Evolutionary conservation across 2,888 invertebrate genomes (phyloP).

Genomic region (Xanthorhoe spadicearia): DNA sequence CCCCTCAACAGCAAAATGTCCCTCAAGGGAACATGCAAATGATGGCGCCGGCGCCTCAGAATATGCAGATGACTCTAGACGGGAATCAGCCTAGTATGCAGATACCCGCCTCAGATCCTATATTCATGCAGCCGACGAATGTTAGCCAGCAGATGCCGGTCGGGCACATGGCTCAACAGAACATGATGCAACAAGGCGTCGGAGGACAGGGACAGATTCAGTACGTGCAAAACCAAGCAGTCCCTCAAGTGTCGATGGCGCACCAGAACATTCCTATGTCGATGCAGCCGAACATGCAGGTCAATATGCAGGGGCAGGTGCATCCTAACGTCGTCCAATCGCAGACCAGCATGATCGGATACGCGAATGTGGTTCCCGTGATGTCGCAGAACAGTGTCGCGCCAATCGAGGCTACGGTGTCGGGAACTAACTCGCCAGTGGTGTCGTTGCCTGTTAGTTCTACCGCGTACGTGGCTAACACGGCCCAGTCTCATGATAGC

Average conservation of each 20-base stretch:
- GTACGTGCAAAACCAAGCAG: constrained; percentile 73
- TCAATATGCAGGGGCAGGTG: constrained; percentile 75
- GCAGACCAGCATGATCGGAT: constrained; percentile 79
- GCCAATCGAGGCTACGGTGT: constrained; percentile 75
- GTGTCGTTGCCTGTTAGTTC: constrained; percentile 80
- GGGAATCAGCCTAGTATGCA: constrained; percentile 83
- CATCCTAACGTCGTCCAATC: constrained; percentile 80
- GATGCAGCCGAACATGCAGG: constrained; percentile 79
- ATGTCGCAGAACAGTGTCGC: constrained; percentile 83
- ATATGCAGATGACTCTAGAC: constrained; percentile 84
- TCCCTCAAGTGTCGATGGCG: constrained; percentile 73
- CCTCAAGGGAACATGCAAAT: constrained; percentile 85
- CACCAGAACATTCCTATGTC: constrained; percentile 83
- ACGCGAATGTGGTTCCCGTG: constrained; percentile 77
- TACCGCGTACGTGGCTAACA: constrained; percentile 67
- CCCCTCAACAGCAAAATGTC: constrained; percentile 83
- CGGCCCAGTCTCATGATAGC: constrained; percentile 73
- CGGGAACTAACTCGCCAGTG: constrained; percentile 81
- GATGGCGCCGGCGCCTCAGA: constrained; percentile 81
- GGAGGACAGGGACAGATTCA: constrained; percentile 78
- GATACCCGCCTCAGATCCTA: constrained; percentile 82
- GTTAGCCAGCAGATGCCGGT: constrained; percentile 77
- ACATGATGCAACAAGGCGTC: constrained; percentile 76
- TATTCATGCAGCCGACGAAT: constrained; percentile 78
- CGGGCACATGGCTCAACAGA: constrained; percentile 76